Base-by-base conservation (phyloP, 2,797 vertebrate genomes). In the Saxicola maurus region DNA sequence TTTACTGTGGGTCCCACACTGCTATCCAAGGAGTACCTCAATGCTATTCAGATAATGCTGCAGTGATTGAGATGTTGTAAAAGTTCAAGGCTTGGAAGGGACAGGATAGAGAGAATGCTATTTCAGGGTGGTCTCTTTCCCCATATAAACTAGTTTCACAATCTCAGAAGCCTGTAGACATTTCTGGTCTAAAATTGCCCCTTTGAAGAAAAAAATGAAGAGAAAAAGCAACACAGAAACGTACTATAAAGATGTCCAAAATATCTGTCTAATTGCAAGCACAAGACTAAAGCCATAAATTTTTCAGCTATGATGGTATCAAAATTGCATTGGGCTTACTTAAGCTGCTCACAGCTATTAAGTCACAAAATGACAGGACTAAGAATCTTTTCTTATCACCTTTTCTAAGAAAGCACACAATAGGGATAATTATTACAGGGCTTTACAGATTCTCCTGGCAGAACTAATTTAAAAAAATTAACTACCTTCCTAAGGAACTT, bases 311-410 rank as follows among this genome's bases (percentile, higher is more conserved):
- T 60, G 52, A 53, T 60, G 30, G 30, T 38, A 74, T 10, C 19
- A 40, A 81, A 81, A 59, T 11, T 0, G 0, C 43, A 75, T 0
- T 1, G 2, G 4, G 30, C 6, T 82, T 74, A 17, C 6, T 62
- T 59, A 60, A 64, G 11, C 21, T 72, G 24, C 28, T 35, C 27
- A 64, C 8, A 83, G 46, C 13, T 49, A 62, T 11, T 37, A 51
- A 13, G 27, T 66, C 9, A 8, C 52, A 80, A 25, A 1, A 82
- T 20, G 5, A 72, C 8, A 72, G 20, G 6, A 88, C 5, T 51
- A 83, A 60, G 21, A 13, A 82, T 43, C 7, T 69, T 74, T 48
- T 55, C 17, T 59, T n/a, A 31, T 2, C 2, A 30, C 13, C 20
- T 59, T 57, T 65, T 43, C 3, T 42, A 78, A 81, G n/a, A 74